Evolutionary conservation across 2,888 invertebrate species (phyloP), one percentile per base, ranked within the genome.

Genomic region (Tolmerus cingulatus): DNA sequence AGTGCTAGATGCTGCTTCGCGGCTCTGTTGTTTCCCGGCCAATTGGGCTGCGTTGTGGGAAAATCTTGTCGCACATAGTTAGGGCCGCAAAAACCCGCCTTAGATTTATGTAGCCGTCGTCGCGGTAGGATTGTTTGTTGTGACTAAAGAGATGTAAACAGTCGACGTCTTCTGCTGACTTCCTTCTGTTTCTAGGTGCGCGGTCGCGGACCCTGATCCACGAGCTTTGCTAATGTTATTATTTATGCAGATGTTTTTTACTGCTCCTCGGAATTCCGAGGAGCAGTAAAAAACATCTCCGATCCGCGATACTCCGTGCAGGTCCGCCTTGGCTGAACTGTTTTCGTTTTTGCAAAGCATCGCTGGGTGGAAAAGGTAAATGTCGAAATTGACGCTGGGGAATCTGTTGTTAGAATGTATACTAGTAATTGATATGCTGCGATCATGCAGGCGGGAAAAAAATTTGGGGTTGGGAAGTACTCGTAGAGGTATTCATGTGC

Each of bases 121-220:
- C 37, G 7, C 14, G 5, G 23, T 8, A 23, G 12, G 76, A 76
- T 37, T 78, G 43, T 78, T 78, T 78, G 40, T 78, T 78, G 43
- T 78, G 46, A 78, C 78, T 78, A 78, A 37, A 23, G 5, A 78
- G 43, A 78, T 40, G 78, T 78, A 78, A 78, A 78, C 66, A 85
- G 46, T 66, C n/a, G 66, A 14, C 74, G 34, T 23, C 37, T 82
- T 57, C n/a, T 27, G 16, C 40, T 34, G 5, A 66, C 66, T 85
- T 85, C 74, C 34, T 74, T 9, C 14, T 27, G 19, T 27, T 9
- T 12, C 19, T 40, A 40, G 40, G 37, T 43, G 77, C 19, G 57
- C 57, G 57, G 23, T 57, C 57, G 19, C 23, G 23, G 23, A 5
- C 7, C 19, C n/a, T 12, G 57, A 57, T 12, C 57, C 2, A 12